These are phyloP conservation scores for Ophion costatus DNA, from an alignment of 2,888 invertebrate species.

Conservation along the genomic window DNA sequence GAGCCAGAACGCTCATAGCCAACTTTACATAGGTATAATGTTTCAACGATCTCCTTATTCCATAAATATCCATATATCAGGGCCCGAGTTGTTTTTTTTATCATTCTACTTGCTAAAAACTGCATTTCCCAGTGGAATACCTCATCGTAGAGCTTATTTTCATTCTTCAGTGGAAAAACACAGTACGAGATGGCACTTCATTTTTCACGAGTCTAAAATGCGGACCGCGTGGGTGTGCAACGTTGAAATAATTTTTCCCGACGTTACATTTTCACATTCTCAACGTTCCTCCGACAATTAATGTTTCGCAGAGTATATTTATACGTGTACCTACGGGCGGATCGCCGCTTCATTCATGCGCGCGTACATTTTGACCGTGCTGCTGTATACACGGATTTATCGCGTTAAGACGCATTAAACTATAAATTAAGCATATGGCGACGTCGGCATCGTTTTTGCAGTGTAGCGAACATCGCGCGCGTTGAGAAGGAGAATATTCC, in stretches of 20 bases:
- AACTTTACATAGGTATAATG: no score
- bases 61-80: no score
- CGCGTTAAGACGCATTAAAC: conserved; percentile 60
- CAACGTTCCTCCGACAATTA: conserved; percentile 56
- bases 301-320: conserved; percentile 29
- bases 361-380: conserved; percentile 16
- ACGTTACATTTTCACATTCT: conserved; percentile 41
- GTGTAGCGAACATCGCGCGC: conserved; percentile 57
- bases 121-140: no score
- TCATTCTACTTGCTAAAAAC: no score
- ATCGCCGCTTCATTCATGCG: conserved; percentile 43
- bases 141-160: no score
- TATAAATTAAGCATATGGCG: conserved; percentile 63
- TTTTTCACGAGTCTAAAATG: no score
- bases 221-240: no score
- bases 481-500: conserved; percentile 49
- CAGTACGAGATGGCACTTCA: no score
- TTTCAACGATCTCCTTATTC: no score
- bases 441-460: conserved; percentile 61
- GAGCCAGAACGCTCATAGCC: no score
- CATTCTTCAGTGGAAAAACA: no score
- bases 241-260: conserved; percentile 4
- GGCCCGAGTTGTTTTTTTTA: no score
- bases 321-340: not conserved
- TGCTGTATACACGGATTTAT: conserved; percentile 57